These are phyloP conservation scores for Cheiracanthium punctorium DNA, from an alignment of 2,888 invertebrate genomes.

Conservation along the genomic window DNA sequence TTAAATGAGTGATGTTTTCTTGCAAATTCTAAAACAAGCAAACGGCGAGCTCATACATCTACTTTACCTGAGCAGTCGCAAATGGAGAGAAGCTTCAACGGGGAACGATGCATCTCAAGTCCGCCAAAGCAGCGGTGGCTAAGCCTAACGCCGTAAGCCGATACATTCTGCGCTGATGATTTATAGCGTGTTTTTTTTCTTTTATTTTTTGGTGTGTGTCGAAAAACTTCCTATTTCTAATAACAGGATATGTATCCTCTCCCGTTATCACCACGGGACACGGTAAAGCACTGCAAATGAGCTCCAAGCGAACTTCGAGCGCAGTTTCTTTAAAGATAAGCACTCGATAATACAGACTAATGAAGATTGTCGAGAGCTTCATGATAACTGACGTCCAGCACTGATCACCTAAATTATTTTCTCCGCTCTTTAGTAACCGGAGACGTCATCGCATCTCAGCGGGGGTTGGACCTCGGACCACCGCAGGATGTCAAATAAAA, in stretches of 20 bases:
- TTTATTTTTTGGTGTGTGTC: no score
- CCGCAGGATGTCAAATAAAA: not conserved
- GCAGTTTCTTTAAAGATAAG: not conserved
- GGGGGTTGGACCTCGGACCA: not conserved
- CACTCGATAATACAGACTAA: not conserved
- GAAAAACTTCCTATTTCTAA: no score
- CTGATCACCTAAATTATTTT: not conserved
- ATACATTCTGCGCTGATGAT: not conserved
- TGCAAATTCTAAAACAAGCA: no score
- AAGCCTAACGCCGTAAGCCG: slow-evolving; percentile 36
- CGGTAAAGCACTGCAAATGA: not conserved
- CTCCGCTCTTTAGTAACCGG: not conserved
- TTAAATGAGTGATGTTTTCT: no score
- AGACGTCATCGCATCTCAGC: not conserved
- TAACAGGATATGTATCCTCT: not conserved
- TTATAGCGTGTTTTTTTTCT: not conserved
- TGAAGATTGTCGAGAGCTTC: not conserved
- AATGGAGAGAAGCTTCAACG: not conserved
- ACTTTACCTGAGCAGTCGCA: not conserved
- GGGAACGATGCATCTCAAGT: not conserved
- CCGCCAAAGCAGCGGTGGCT: slow-evolving; percentile 12
- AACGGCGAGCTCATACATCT: not conserved
- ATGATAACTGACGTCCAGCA: not conserved
- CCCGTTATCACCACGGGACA: not conserved
- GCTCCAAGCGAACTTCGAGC: not conserved